Conservation (phyloP, 2,113 vertebrate genomes). For the Vulpes vulpes region DNA sequence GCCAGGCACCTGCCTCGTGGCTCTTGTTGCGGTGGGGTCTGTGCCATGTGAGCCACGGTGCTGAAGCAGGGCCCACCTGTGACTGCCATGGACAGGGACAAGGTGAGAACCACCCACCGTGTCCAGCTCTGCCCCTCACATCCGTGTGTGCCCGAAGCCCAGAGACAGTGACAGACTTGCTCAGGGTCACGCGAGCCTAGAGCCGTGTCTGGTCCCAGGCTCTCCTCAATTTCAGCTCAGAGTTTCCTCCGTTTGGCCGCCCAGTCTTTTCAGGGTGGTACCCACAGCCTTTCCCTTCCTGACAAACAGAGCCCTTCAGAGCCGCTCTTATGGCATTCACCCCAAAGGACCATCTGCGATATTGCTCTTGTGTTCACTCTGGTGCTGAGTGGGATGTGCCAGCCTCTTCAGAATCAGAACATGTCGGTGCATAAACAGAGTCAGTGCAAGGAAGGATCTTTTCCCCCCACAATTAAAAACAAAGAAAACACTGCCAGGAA, state of each 20-base stretch:
- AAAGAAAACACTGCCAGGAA: not conserved
- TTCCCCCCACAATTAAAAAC: no score
- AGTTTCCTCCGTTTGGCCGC: accelerated
- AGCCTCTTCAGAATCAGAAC: not conserved
- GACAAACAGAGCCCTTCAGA: not conserved
- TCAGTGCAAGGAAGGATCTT: not conserved
- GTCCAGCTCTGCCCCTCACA: accelerated
- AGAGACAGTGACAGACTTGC: no score
- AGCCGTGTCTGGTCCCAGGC: not conserved
- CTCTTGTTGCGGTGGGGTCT: not conserved
- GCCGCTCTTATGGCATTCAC: not conserved
- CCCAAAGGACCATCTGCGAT: not conserved
- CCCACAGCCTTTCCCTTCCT: not conserved
- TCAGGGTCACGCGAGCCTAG: accelerated
- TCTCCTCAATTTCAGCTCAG: not conserved
- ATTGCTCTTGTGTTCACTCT: no score
- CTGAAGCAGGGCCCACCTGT: not conserved
- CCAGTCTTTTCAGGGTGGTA: no score
- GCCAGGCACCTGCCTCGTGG: not conserved
- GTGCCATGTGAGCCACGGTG: not conserved
- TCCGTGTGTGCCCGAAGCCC: accelerated
- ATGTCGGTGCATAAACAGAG: accelerated
- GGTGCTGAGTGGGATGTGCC: accelerated
- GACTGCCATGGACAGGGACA: accelerated
- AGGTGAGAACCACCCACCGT: accelerated